Percentiles rank a stretch among this genome's conserved stretches.
phyloP scores from a whole-genome alignment of 2,888 invertebrate species.

The Thymelicus sylvestris region DNA sequence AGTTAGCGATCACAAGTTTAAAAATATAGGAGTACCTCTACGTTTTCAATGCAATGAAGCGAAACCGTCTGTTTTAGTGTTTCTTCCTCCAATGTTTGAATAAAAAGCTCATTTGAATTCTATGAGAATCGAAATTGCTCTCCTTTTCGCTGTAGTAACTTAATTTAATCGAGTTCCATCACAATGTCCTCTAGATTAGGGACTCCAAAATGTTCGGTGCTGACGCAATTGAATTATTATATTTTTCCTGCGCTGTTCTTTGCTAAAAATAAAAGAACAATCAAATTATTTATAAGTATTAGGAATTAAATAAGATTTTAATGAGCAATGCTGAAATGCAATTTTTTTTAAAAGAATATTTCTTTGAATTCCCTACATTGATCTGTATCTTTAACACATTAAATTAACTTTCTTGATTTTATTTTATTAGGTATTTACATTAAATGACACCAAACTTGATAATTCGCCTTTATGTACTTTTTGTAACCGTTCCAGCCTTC shows the following conservation, averaged over 20 bases:
- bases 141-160: slow-evolving; percentile 80
- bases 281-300: background rate
- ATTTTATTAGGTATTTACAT: too few species aligned
- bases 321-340: too few species aligned
- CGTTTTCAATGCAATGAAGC: slow-evolving; percentile 62
- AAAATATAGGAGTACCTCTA: slow-evolving; percentile 54
- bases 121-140: slow-evolving; percentile 82
- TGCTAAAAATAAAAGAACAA: background rate
- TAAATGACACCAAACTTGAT: too few species aligned
- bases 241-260: slow-evolving; percentile 15
- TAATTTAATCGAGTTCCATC: slow-evolving; percentile 81
- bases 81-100: slow-evolving; percentile 74
- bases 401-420: too few species aligned
- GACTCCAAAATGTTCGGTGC: slow-evolving; percentile 46
- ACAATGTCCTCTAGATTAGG: slow-evolving; percentile 73
- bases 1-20: slow-evolving; percentile 53
- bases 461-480: too few species aligned
- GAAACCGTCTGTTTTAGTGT: slow-evolving; percentile 73
- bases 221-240: slow-evolving; percentile 33
- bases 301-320: background rate
- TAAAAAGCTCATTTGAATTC: slow-evolving; percentile 84
- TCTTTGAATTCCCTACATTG: too few species aligned
- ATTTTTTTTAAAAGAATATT: too few species aligned
- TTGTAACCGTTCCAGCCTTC: too few species aligned
- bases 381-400: too few species aligned